Evolutionary conservation across 2,113 vertebrate genomes (phyloP).

Genomic region (Cranoglanis bouderius): DNA sequence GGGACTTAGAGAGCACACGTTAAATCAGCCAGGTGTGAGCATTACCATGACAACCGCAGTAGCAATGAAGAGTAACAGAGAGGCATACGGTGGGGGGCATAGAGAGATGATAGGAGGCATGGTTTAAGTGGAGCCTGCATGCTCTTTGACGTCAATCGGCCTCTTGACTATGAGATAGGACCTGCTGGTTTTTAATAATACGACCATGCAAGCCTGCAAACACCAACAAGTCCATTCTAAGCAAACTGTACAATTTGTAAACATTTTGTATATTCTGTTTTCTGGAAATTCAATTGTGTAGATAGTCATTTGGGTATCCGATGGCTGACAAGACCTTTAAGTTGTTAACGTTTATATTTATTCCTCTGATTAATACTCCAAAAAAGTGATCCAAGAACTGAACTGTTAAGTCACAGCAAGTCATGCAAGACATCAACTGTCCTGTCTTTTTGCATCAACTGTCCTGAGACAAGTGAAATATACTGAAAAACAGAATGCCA

Average conservation of each 20-base stretch:
- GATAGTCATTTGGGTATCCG: background rate
- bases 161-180: constrained; percentile 40
- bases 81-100: background rate
- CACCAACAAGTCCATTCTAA: background rate
- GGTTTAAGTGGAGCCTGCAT: constrained; percentile 26
- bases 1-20: constrained; percentile 41
- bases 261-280: background rate
- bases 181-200: constrained; percentile 15
- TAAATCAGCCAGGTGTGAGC: constrained; percentile 55
- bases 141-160: constrained; percentile 44
- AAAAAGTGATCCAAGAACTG: background rate
- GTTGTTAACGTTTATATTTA: background rate
- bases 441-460: too few species aligned
- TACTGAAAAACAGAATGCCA: background rate
- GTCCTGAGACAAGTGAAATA: too few species aligned
- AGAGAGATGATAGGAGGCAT: constrained; percentile 5
- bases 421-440: background rate
- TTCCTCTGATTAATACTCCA: background rate
- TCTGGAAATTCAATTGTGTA: background rate
- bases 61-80: constrained; percentile 11
- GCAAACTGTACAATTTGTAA: background rate
- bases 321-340: background rate
- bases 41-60: constrained; percentile 51
- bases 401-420: background rate
- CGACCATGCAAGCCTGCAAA: background rate